Evolutionary conservation across 2,888 invertebrate genomes (phyloP), one percentile per base, ranked within the genome.

Genomic region (Leptothorax acervorum): DNA sequence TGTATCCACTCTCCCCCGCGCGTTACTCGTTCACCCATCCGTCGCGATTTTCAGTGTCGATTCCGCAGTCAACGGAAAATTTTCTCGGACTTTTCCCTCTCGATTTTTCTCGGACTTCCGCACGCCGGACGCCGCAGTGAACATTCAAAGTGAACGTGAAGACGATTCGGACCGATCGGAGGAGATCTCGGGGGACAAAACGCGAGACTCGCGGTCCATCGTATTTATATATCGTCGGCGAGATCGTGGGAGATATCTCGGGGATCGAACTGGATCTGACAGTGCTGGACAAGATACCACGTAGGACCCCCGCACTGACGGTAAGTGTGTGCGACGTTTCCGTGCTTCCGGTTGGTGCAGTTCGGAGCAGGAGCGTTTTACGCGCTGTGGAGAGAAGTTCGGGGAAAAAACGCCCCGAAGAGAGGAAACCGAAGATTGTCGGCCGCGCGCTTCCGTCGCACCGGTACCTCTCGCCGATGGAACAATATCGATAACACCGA

Each of bases 241-340:
- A 70, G 23, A 75, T 70, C 70, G n/a, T 51, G 48, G 48, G 60
- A 31, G 57, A 81, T 73, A 71, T 60, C 35, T 60, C 18, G 60
- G 11, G 48, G 79, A 81, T 60, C 81, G 88, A 86, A 71, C 87
- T 90, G 88, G 89, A 88, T 89, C 84, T 84, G 89, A 89, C 31
- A 86, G 88, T 89, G 74, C 89, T 90, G 92, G 91, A 91, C 90
- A 90, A 88, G 91, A 88, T 84, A 90, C 84, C 83, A 90, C 88
- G 91, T 88, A 87, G 86, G 82, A 5, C 85, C 92, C 94, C 94
- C 94, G 94, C 90, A 88, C 90, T 94, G 93, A 94, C 94, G 94
- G 94, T 94, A 87, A 93, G 93, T 75, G 55, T 75, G 55, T 42
- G 6, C 28, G 31, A 45, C 15, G 71, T 45, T 12, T 45, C 57